These are phyloP conservation scores for Chloromyia formosa DNA, from an alignment of 2,888 invertebrate species.

Conservation along the genomic window DNA sequence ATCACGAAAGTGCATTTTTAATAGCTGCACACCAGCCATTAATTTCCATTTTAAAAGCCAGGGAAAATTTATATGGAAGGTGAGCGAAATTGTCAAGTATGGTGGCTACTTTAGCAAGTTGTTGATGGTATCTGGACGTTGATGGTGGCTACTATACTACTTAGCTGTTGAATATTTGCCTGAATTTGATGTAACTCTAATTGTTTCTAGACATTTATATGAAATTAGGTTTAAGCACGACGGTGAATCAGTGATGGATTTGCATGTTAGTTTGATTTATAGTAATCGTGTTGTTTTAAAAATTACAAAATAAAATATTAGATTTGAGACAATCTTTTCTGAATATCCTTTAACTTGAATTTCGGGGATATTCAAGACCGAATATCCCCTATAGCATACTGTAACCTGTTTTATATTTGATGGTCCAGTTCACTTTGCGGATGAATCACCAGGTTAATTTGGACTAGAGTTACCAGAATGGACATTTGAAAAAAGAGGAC, in stretches of 20 bases:
- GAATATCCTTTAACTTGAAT: too few relatives aligned
- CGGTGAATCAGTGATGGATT: not conserved
- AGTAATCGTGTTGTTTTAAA: too few relatives aligned
- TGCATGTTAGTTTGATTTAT: not conserved
- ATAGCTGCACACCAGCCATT: slow-evolving; percentile 40
- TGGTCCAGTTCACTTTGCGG: too few relatives aligned
- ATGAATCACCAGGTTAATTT: too few relatives aligned
- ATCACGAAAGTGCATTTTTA: slow-evolving; percentile 44
- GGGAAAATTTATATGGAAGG: slow-evolving; percentile 39
- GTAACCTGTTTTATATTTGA: too few relatives aligned
- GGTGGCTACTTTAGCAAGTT: not conserved
- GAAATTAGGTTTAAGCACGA: not conserved
- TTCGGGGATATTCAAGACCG: too few relatives aligned
- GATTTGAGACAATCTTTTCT: too few relatives aligned
- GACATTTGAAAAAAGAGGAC: too few relatives aligned
- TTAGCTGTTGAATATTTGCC: not conserved
- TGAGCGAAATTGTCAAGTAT: slow-evolving; percentile 29
- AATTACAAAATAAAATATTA: too few relatives aligned
- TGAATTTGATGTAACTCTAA: slow-evolving; percentile 18
- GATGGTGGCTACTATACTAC: not conserved
- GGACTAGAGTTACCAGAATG: too few relatives aligned
- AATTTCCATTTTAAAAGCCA: slow-evolving; percentile 39
- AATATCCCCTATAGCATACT: too few relatives aligned
- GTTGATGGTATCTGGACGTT: slow-evolving; percentile 2
- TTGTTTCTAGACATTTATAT: not conserved